Evolutionary conservation across 2,797 vertebrate species (phyloP), one percentile per base, ranked within the genome.

Genomic region (Scolopax rusticola): DNA sequence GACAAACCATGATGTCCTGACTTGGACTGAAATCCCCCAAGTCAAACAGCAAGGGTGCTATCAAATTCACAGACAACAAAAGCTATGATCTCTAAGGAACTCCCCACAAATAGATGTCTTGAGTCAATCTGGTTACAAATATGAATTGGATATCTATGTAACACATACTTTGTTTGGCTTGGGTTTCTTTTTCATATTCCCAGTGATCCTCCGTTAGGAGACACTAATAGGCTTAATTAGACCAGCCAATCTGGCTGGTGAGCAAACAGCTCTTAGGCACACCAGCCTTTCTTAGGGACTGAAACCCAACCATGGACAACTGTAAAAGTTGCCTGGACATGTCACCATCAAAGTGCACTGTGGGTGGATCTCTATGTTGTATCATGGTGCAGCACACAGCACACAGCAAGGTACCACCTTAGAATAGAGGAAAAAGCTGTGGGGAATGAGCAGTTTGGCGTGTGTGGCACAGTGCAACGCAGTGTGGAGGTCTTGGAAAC

Each of bases 401-500:
- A 47, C 15, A 17, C 27, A 65, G 25, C 32, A 75, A 68, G 67
- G 50, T 30, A 32, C 21, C 7, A 12, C 24, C 48, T 74, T 63
- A 25, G 20, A n/a, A 53, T 24, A 61, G 59, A 75, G 33, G 17
- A 40, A 57, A 84, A 75, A 56, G 15, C 45, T 68, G 10, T 15
- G 48, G 2, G 36, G 36, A 13, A 24, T 59, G 51, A 93, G 30
- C 16, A 43, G 45, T 84, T 54, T 84, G 68, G 11, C 4, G 0
- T 30, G 24, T 0, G 0, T 14, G 43, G 33, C 2, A 7, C 32
- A 30, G 47, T 15, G 41, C 38, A 59, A 25, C 2, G n/a, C 23
- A 36, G 13, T 3, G 0, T n/a, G 78, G 63, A 83, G 74, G 68
- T 67, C 63, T 76, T 61, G 53, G 59, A 80, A 80, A 21, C 13